Conservation (phyloP, 2,113 vertebrate species). For the Pachycephala philippinensis region DNA sequence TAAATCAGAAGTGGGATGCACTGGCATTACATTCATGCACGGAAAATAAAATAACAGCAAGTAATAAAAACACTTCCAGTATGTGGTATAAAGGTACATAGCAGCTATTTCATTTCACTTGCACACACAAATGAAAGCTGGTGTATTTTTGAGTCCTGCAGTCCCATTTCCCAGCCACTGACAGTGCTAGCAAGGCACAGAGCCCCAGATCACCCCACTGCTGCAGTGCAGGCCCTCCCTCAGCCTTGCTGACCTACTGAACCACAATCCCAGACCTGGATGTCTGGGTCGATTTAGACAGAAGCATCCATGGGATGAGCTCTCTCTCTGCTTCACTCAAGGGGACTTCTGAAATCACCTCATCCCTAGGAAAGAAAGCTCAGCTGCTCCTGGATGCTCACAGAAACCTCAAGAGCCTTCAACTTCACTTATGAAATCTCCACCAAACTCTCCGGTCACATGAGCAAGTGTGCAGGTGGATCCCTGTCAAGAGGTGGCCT, state of each 20-base stretch:
- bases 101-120: not conserved
- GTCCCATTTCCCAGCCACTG: not conserved
- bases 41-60: not conserved
- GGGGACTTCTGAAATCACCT: not conserved
- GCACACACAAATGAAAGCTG: not conserved
- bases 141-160: not conserved
- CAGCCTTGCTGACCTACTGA: not conserved
- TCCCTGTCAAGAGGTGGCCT: not conserved
- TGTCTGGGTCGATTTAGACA: not conserved
- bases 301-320: not conserved
- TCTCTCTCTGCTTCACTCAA: not conserved
- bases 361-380: not conserved
- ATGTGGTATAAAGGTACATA: not conserved
- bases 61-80: not conserved
- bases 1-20: not conserved
- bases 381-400: not conserved
- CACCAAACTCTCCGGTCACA: rapidly evolving
- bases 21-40: not conserved
- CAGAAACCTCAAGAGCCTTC: not conserved
- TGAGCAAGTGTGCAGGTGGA: rapidly evolving
- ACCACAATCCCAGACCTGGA: not conserved
- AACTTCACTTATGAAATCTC: not conserved
- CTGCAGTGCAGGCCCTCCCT: not conserved
- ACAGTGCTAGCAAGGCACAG: not conserved
- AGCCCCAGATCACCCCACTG: not conserved